Percentiles rank a stretch among this genome's conserved stretches.
phyloP scores from a whole-genome alignment of 35 echinoderm and acorn worm genomes.

The Heliocidaris erythrogramma region DNA sequence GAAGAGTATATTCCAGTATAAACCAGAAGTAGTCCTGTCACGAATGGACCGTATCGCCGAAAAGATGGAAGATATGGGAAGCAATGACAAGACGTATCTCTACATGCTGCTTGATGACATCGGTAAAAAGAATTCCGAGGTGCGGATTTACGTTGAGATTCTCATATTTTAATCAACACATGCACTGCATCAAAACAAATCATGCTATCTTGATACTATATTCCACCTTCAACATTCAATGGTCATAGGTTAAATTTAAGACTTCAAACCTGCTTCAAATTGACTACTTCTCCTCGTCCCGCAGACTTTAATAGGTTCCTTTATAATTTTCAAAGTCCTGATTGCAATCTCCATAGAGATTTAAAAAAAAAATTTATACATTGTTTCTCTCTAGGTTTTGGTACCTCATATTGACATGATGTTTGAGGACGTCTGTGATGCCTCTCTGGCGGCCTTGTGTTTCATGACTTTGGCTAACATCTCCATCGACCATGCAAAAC shows the following conservation, averaged over 20 bases:
- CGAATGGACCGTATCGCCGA: conserved; percentile 60
- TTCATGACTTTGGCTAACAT: conserved; percentile 65
- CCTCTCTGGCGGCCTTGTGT: background rate
- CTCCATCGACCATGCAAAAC: conserved; percentile 54
- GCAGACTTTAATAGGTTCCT: too few relatives aligned
- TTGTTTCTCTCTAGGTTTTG: conserved; percentile 47
- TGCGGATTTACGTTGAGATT: background rate
- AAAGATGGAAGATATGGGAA: conserved; percentile 74
- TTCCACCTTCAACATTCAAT: too few relatives aligned
- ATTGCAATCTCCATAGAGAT: too few relatives aligned
- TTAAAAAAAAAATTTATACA: too few relatives aligned
- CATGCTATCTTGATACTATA: too few relatives aligned
- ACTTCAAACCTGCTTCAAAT: too few relatives aligned
- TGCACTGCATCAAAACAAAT: too few relatives aligned
- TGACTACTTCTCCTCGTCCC: too few relatives aligned
- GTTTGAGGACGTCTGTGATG: conserved; percentile 61
- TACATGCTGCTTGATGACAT: conserved; percentile 90
- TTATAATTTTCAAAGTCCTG: too few relatives aligned
- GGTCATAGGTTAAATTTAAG: too few relatives aligned
- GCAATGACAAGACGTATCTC: conserved; percentile 58
- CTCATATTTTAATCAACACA: too few relatives aligned
- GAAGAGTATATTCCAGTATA: conserved; percentile 70
- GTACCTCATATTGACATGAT: conserved; percentile 61
- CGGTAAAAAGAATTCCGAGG: conserved; percentile 70
- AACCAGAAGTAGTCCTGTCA: conserved; percentile 73